Conservation (phyloP, 1,140 invertebrate genomes). For the Tribolium madens region DNA sequence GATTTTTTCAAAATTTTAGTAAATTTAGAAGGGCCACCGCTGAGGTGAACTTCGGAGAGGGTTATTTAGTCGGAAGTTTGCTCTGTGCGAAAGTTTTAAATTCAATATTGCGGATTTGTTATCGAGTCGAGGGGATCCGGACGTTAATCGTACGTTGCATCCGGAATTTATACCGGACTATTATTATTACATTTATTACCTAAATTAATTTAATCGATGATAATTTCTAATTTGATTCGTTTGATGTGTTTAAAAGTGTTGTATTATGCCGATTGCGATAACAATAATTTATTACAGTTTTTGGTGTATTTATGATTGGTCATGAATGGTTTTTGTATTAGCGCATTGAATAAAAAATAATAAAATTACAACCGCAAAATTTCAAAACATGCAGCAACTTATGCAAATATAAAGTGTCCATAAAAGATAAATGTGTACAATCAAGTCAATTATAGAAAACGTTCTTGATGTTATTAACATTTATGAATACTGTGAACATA, state of each 20-base stretch:
- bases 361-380: too few species aligned
- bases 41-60: not conserved
- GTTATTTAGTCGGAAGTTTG: not conserved
- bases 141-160: constrained; percentile 9
- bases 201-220: too few species aligned
- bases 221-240: too few species aligned
- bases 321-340: too few species aligned
- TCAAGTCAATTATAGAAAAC: too few species aligned
- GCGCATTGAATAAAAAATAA: too few species aligned
- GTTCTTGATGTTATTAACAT: too few species aligned
- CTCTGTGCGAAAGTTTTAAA: too few species aligned
- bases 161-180: constrained; percentile 22
- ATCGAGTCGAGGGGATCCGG: not conserved
- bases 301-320: not conserved
- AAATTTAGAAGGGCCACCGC: not conserved
- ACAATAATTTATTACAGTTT: not conserved
- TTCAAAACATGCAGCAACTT: too few species aligned
- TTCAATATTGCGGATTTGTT: not conserved
- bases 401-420: too few species aligned
- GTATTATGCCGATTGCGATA: not conserved
- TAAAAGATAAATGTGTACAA: too few species aligned
- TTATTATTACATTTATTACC: not conserved
- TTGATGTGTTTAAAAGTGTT: not conserved
- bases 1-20: not conserved
- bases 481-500: too few species aligned